These are phyloP conservation scores for Macrotus californicus DNA, from an alignment of 2,113 vertebrate genomes.

Conservation along the genomic window DNA sequence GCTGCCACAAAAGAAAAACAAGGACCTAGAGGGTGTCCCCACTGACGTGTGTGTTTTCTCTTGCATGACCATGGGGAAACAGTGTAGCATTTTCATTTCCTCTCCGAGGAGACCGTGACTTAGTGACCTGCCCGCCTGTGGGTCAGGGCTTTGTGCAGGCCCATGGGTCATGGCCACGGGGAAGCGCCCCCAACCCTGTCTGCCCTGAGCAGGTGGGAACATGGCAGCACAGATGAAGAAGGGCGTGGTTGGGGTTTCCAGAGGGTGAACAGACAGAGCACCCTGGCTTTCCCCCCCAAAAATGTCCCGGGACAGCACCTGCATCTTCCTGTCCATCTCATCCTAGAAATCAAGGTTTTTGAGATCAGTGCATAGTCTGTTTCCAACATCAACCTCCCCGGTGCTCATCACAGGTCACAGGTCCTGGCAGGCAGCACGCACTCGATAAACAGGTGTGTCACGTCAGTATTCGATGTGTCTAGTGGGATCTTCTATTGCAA, in stretches of 20 bases:
- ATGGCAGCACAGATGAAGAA: neutral
- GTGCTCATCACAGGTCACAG: neutral
- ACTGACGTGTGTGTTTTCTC: neutral
- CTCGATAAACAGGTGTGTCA: neutral
- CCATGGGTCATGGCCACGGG: accelerated
- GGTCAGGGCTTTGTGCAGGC: neutral
- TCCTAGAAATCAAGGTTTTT: neutral
- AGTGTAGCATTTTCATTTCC: neutral
- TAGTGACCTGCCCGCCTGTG: too few relatives aligned
- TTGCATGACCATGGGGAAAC: neutral
- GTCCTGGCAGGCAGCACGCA: neutral
- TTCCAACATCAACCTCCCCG: too few relatives aligned
- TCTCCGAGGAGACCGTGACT: neutral
- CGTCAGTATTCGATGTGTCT: too few relatives aligned
- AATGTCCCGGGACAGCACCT: neutral
- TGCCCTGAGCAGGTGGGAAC: neutral
- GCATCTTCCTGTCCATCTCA: neutral
- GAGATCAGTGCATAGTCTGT: neutral
- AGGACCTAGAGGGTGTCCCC: too few relatives aligned
- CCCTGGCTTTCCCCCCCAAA: neutral
- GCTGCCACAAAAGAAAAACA: neutral
- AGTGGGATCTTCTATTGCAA: too few relatives aligned
- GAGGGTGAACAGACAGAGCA: neutral
- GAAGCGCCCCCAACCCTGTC: too few relatives aligned
- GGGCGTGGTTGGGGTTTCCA: neutral